Evolutionary conservation across 1,140 invertebrate species (phyloP), one percentile per base, ranked within the genome.

Genomic region (Meloidogyne hapla): DNA sequence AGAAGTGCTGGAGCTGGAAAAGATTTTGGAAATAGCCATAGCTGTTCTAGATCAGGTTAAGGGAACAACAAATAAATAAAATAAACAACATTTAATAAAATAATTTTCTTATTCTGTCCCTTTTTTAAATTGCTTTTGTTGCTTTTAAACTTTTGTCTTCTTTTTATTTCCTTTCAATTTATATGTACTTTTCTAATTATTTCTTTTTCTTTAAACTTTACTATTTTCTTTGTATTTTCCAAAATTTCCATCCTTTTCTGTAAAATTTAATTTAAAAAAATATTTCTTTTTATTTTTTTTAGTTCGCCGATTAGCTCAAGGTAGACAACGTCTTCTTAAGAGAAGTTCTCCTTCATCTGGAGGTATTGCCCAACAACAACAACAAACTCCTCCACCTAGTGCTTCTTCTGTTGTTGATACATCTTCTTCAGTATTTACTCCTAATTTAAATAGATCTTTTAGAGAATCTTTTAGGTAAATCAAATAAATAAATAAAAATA

Each of bases 241-340:
- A 12, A 33, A 33, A n/a, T 61, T 13, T 28, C 69, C 48, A 61
- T 80, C 18, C 12, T 77, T 80, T 42, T 80, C 28, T 38, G 12
- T 64, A 25, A 4, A 26, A 25, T 25, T 62, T 80, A 65, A 61
- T 13, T 77, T 61, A 40, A 10, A 10, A 74, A 13, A 77, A 88
- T 88, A n/a, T n/a, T n/a, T n/a, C n/a, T n/a, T n/a, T 23, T 77
- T 18, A 18, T n/a, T 28, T 15, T 21, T 81, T 66, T 80, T 83
- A 86, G 89, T 84, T 63, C 84, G 89, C 68, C 85, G 88, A 74
- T 82, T 90, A 40, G 90, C 91, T 33, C 89, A 90, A 77, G 90
- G 90, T 63, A 89, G 93, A 79, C 92, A 92, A 63, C 91, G 93
- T 81, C 88, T 94, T 67, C 88, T 93, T 64, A 90, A 93, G 56